These are phyloP conservation scores for Plodia interpunctella DNA, from an alignment of 1,140 invertebrate species.

Conservation along the genomic window DNA sequence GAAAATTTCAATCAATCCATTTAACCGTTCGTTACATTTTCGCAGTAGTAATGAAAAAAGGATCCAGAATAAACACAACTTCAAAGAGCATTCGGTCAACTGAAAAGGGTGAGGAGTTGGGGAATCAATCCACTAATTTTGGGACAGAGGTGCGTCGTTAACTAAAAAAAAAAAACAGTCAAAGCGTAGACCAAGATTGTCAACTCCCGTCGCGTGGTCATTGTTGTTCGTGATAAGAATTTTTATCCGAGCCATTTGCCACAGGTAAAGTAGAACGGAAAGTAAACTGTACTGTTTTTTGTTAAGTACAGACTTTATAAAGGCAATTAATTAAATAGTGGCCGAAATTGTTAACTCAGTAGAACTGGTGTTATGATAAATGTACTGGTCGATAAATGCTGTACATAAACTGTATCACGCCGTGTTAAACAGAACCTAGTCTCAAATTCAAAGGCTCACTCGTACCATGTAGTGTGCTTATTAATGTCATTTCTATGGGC, in stretches of 20 bases:
- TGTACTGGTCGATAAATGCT: no score
- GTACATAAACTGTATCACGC: no score
- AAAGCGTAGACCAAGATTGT: constrained; percentile 13
- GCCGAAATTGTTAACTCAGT: no score
- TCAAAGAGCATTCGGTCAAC: constrained; percentile 17
- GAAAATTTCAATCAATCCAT: constrained; percentile 1
- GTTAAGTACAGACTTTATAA: no score
- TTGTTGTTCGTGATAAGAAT: constrained; percentile 19
- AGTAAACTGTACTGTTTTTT: background rate
- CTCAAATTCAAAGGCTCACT: no score
- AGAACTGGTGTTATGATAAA: no score
- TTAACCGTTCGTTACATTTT: background rate
- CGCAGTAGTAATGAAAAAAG: background rate
- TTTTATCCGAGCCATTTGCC: constrained; percentile 13
- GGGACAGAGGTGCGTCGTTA: background rate
- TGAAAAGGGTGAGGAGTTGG: constrained; percentile 14
- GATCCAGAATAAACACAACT: constrained; percentile 6
- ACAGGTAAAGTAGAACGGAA: background rate
- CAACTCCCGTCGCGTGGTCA: background rate
- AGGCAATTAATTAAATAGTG: no score
- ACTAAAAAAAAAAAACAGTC: constrained; percentile 11
- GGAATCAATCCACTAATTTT: constrained; percentile 22
- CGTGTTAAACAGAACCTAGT: no score
- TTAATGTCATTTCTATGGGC: no score
- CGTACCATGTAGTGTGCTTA: no score